A percentile compares a stretch with the other conserved stretches of the same genome.
phyloP scores from a whole-genome alignment of 2,797 vertebrate species.

The Chromobotia macracanthus region DNA sequence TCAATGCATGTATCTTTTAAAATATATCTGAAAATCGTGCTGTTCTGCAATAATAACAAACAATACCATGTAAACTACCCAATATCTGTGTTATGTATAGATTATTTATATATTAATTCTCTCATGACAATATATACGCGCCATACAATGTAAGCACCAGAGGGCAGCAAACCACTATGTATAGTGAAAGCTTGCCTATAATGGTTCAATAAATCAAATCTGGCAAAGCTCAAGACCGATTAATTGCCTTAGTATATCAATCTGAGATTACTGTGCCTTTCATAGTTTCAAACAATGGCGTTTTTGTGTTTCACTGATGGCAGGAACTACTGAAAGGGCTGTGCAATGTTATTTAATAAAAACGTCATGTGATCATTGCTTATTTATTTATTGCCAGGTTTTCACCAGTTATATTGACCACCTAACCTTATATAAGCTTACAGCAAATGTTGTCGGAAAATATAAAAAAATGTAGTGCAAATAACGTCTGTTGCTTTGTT shows the following conservation, averaged over 20 bases:
- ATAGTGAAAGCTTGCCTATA: neutral
- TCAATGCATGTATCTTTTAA: neutral
- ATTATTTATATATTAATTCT: no score
- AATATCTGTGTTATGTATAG: no score
- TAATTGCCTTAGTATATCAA: neutral
- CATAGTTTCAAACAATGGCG: neutral
- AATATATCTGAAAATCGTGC: no score
- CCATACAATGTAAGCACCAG: constrained; percentile 26
- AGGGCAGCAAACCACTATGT: constrained; percentile 30
- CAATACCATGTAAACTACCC: no score
- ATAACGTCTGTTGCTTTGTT: neutral
- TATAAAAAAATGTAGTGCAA: neutral
- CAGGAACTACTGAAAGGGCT: neutral
- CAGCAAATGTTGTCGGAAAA: neutral
- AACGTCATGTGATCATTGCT: neutral
- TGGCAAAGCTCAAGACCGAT: neutral
- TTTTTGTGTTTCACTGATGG: neutral
- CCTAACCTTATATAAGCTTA: neutral
- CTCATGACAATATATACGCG: no score
- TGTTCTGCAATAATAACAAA: no score
- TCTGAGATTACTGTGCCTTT: neutral
- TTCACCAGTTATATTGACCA: neutral
- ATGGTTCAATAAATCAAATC: neutral
- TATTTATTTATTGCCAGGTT: no score
- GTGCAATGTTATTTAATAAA: neutral